Evolutionary conservation across 2,113 vertebrate genomes (phyloP).

Genomic region (Puffinus mauretanicus): DNA sequence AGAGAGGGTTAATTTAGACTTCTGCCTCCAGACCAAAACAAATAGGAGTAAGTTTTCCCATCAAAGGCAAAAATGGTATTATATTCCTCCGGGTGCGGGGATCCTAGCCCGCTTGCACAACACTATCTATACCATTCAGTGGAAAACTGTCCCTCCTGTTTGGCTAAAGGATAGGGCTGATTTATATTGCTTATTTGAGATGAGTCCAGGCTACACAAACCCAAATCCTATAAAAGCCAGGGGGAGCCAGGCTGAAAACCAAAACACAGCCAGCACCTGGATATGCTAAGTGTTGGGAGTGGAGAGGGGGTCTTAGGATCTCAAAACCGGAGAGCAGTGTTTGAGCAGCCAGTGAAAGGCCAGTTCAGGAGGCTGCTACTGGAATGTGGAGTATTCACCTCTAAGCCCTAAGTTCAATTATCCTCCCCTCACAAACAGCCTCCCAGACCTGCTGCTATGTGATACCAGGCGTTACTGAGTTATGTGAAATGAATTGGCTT

Average conservation of each 20-base stretch:
- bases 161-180: neutral
- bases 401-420: constrained; percentile 46
- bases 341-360: constrained; percentile 32
- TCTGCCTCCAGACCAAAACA: neutral
- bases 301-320: neutral
- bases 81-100: neutral
- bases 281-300: neutral
- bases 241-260: constrained; percentile 32
- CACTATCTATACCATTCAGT: neutral
- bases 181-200: neutral
- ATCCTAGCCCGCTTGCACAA: neutral
- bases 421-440: constrained; percentile 6
- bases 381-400: constrained; percentile 63
- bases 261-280: constrained; percentile 29
- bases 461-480: neutral
- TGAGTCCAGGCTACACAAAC: neutral
- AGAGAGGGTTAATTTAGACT: neutral
- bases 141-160: neutral
- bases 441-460: constrained; percentile 19
- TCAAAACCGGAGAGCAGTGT: neutral
- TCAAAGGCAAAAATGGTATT: neutral
- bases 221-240: constrained; percentile 65
- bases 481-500: neutral
- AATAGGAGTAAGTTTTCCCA: neutral
- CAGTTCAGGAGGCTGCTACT: neutral